These are phyloP conservation scores for Taphrorychus bicolor DNA, from an alignment of 2,888 invertebrate species.

Conservation along the genomic window DNA sequence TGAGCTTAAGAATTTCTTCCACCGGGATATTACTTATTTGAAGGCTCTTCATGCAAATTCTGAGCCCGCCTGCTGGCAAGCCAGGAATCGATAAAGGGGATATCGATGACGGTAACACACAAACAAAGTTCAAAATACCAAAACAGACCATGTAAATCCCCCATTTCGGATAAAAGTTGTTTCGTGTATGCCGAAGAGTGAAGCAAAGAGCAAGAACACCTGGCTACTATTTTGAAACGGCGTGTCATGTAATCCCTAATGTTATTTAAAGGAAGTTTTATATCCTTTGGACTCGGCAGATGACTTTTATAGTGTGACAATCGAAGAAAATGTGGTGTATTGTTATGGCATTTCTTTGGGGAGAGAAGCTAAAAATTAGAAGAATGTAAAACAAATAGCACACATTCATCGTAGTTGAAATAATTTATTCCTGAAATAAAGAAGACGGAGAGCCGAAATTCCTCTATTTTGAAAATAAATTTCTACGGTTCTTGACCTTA, in stretches of 20 bases:
- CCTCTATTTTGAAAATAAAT: neutral
- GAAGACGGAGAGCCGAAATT: neutral
- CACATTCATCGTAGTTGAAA: slow-evolving; percentile 18
- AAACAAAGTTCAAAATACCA: slow-evolving; percentile 21
- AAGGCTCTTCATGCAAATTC: neutral
- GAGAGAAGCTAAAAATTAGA: neutral
- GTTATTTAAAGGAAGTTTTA: slow-evolving; percentile 37
- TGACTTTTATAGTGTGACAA: slow-evolving; percentile 25
- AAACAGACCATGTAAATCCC: slow-evolving; percentile 24
- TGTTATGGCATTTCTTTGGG: slow-evolving; percentile 37
- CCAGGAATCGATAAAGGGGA: neutral
- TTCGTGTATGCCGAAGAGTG: slow-evolving; percentile 4
- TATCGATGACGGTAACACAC: slow-evolving; percentile 11
- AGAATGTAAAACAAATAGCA: slow-evolving; percentile 25
- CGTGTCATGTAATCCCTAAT: slow-evolving; percentile 38
- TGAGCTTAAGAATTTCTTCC: slow-evolving; percentile 24
- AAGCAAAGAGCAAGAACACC: slow-evolving; percentile 29
- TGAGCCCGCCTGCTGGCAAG: neutral
- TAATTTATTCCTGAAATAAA: slow-evolving; percentile 13
- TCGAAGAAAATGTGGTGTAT: slow-evolving; percentile 31
- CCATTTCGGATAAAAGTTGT: slow-evolving; percentile 16
- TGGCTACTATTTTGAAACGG: slow-evolving; percentile 36
- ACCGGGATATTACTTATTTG: neutral
- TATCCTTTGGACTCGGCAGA: slow-evolving; percentile 22
- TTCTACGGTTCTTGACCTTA: neutral